Percentiles rank a stretch among this genome's conserved stretches.
These are phyloP conservation scores for Drosophila sturtevanti DNA, from an alignment of 1,140 invertebrate genomes.

Conservation along the genomic window DNA sequence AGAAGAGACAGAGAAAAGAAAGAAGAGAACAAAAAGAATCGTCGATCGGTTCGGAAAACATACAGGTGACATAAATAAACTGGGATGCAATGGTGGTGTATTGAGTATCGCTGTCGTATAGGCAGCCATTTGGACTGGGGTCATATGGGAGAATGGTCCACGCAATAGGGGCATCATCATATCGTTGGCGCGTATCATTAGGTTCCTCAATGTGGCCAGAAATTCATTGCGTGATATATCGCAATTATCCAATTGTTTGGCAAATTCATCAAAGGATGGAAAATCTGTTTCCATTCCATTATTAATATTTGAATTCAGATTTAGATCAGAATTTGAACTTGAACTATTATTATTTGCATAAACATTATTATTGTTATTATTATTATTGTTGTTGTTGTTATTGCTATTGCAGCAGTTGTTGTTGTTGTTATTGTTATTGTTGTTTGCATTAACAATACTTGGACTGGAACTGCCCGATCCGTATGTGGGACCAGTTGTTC, in stretches of 20 bases:
- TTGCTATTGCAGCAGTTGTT: no score
- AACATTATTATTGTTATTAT: background rate
- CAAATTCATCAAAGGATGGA: slow-evolving; percentile 46
- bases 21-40: background rate
- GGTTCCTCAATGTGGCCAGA: slow-evolving; percentile 47
- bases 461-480: background rate
- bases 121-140: slow-evolving; percentile 46
- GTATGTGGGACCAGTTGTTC: background rate
- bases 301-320: no score
- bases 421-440: background rate
- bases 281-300: slow-evolving; percentile 4
- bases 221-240: slow-evolving; percentile 44
- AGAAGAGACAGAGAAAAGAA: background rate
- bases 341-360: background rate
- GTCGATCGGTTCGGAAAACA: slow-evolving; percentile 7
- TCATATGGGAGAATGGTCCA: slow-evolving; percentile 41
- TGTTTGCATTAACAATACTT: background rate
- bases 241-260: slow-evolving; percentile 25
- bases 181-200: slow-evolving; percentile 56
- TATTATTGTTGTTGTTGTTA: background rate
- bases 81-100: slow-evolving; percentile 46
- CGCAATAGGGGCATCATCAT: slow-evolving; percentile 46
- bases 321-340: background rate
- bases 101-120: slow-evolving; percentile 52
- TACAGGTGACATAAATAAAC: slow-evolving; percentile 57